Evolutionary conservation across 2,888 invertebrate species (phyloP).

Genomic region (Drosophila engyochracea): DNA sequence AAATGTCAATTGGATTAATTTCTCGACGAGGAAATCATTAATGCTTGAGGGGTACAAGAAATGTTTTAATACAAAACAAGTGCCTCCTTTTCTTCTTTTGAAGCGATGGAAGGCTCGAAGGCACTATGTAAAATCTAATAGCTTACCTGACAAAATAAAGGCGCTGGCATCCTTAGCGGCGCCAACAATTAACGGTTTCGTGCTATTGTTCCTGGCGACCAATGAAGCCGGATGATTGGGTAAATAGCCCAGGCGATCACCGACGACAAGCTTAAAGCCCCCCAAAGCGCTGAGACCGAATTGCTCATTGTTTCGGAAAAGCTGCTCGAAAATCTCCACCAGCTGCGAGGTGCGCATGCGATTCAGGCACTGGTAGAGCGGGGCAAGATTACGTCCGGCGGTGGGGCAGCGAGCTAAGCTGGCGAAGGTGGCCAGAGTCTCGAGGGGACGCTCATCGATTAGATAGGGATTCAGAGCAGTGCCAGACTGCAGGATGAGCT

Average conservation of each 20-base stretch:
- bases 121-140: too few species aligned
- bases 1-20: background rate
- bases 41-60: background rate
- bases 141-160: conserved; percentile 85
- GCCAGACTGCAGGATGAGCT: conserved; percentile 87
- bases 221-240: conserved; percentile 78
- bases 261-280: conserved; percentile 82
- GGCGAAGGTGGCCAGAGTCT: conserved; percentile 84
- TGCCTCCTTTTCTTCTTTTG: background rate
- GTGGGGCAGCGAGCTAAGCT: conserved; percentile 82
- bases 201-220: conserved; percentile 53
- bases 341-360: conserved; percentile 77
- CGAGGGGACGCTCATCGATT: conserved; percentile 85
- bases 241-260: conserved; percentile 81
- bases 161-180: conserved; percentile 86
- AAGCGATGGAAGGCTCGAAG: background rate
- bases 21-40: background rate
- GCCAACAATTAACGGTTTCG: conserved; percentile 85
- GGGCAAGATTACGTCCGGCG: conserved; percentile 10
- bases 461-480: conserved; percentile 86
- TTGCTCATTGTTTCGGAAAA: conserved; percentile 75
- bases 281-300: conserved; percentile 72
- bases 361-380: conserved; percentile 69
- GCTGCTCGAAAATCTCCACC: conserved; percentile 67
- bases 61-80: background rate